A percentile compares a stretch with the other conserved stretches of the same genome.
Evolutionary conservation across 2,888 invertebrate species (phyloP).

Genomic region (Yponomeuta sedellus): DNA sequence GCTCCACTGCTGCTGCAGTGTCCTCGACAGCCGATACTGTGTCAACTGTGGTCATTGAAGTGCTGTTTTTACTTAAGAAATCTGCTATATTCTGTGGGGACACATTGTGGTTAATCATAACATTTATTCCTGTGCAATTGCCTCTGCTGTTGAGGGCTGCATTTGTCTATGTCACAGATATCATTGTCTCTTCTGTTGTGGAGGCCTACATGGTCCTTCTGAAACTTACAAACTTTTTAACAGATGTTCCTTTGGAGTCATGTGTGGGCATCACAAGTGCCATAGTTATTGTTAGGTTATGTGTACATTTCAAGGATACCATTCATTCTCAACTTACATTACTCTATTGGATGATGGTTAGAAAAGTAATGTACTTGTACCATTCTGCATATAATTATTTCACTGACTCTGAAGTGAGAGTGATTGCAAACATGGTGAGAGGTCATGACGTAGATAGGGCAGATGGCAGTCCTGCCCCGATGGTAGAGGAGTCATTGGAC

Average conservation of each 20-base stretch:
- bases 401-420: conserved; percentile 54
- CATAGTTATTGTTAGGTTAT: conserved; percentile 50
- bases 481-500: conserved; percentile 33
- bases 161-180: conserved; percentile 34
- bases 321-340: conserved; percentile 37
- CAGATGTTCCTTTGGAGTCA: conserved; percentile 67
- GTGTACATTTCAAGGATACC: conserved; percentile 48
- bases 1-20: conserved; percentile 28
- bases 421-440: conserved; percentile 50
- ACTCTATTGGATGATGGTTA: conserved; percentile 51
- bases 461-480: conserved; percentile 20
- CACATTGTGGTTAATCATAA: conserved; percentile 56
- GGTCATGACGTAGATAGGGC: conserved; percentile 40
- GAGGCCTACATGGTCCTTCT: conserved; percentile 53
- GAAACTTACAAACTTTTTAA: conserved; percentile 58
- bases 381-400: conserved; percentile 57
- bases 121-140: conserved; percentile 60
- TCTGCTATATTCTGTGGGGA: conserved; percentile 51
- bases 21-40: conserved; percentile 23
- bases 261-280: conserved; percentile 58
- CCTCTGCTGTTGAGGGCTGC: conserved; percentile 44
- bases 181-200: conserved; percentile 32
- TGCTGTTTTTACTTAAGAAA: conserved; percentile 43
- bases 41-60: conserved; percentile 39
- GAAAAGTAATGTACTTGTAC: conserved; percentile 55